Base-by-base conservation (phyloP, 1,140 invertebrate genomes). In the Sinella curviseta region DNA sequence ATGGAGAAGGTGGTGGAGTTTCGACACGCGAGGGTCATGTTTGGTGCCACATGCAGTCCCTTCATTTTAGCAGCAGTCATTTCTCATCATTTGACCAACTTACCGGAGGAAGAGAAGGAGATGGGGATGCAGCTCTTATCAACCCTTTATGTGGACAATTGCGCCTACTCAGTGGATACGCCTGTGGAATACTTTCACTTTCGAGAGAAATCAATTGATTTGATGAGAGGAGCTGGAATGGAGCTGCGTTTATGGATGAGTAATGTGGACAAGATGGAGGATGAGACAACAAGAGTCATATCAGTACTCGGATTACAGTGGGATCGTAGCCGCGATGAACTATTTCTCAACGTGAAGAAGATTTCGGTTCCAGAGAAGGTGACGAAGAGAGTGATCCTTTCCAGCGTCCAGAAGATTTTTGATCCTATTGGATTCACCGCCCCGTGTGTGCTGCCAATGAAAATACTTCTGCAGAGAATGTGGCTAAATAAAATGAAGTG, bases 341-440 rank as follows among this genome's bases (percentile, higher is more conserved):
- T 60, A 3, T 60, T 60, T 26, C 12, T 60, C 3, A 3, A 8
- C n/a, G 24, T 60, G n/a, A 60, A 60, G 55, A 60, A 60, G 24
- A 60, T 60, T n/a, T 4, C 14, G 24, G 55, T n/a, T 14, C 55
- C 55, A 26, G n/a, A 14, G 8, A 60, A 60, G 24, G 55, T 81
- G 0, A 81, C 82, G 55, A 82, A 82, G 36, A 77, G 81, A 34
- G n/a, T 24, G 16, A 78, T 83, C 1, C 48, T 83, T 26, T 78
- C 80, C 14, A 35, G n/a, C n/a, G 70, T 74, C 4, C 77, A 81
- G 8, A 30, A 28, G 4, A 17, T 80, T 0, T 80, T 79, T 70
- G 82, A 83, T 48, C 82, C 82, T 1, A 74, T 82, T 60, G 82
- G 82, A 54, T 55, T 82, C 33, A 79, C 60, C n/a, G 74, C 67